These are phyloP conservation scores for silkworm (Bombyx mori) DNA, from an alignment of 1,140 invertebrate species.

Conservation along the genomic window DNA sequence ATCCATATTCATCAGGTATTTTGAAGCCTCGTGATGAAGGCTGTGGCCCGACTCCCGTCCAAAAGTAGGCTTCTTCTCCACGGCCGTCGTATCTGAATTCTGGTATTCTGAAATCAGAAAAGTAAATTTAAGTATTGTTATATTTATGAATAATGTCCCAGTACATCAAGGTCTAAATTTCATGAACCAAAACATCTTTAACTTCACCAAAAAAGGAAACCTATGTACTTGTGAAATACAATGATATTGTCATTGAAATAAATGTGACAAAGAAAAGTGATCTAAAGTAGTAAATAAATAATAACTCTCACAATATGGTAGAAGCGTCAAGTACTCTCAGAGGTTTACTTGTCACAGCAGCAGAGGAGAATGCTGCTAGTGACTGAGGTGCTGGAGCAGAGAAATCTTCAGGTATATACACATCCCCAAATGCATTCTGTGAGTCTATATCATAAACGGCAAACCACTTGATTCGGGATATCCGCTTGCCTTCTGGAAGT, in stretches of 20 bases:
- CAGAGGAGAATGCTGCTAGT: constrained; percentile 76
- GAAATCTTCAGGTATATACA: constrained; percentile 92
- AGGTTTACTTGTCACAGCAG: constrained; percentile 76
- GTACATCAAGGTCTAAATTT: too few relatives aligned
- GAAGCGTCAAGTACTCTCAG: constrained; percentile 87
- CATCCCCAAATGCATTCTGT: constrained; percentile 91
- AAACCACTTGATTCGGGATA: constrained; percentile 92
- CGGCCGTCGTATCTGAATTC: constrained; percentile 85
- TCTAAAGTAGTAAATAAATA: constrained; percentile 2
- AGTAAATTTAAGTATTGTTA: not conserved
- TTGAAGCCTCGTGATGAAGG: constrained; percentile 84
- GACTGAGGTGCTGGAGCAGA: constrained; percentile 85
- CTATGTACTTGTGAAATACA: too few relatives aligned
- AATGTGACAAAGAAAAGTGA: too few relatives aligned
- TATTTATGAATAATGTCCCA: not conserved
- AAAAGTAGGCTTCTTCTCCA: constrained; percentile 86
- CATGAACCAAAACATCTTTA: too few relatives aligned
- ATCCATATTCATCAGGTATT: constrained; percentile 93
- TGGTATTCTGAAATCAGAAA: constrained; percentile 67
- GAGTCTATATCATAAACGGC: constrained; percentile 89
- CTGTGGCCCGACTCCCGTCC: constrained; percentile 89
- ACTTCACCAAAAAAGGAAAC: too few relatives aligned
- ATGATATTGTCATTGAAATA: too few relatives aligned
- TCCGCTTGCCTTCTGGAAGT: constrained; percentile 88
- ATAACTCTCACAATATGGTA: constrained; percentile 73